Base-by-base conservation (phyloP, 2,113 vertebrate species). In the Pomatorhinus ruficollis region DNA sequence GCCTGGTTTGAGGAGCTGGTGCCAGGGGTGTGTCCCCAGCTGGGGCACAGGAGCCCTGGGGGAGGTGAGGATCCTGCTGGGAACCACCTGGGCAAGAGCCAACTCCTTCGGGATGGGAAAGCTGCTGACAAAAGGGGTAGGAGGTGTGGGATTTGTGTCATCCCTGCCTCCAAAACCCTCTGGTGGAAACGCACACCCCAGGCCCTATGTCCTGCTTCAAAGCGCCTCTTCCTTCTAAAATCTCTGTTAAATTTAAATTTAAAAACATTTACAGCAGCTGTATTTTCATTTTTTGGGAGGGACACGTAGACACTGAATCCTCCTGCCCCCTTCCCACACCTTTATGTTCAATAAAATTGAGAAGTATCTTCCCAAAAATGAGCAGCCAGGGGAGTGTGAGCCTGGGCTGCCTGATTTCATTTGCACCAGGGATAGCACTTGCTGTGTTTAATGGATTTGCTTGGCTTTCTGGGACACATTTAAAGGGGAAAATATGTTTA, bases 401-500 rank as follows among this genome's bases (percentile, higher is more conserved):
- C 42, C 40, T 44, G 78, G 45, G 57, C 65, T 83, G 49, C 71
- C 45, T 35, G 50, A 9, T 83, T 70, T 68, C 39, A 7, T 71
- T 50, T 53, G 68, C 30, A 39, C 27, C 16, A 49, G 45, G 60
- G 68, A 17, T 19, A 47, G 44, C 53, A 39, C 15, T 40, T 3
- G 0, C 49, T 4, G 9, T 8, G 47, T 44, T 87, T 66, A 63
- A 90, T 82, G 68, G 59, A 60, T 96, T 93, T 70, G 20, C 68
- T 86, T 74, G 59, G 82, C 59, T 90, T 94, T 78, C 87, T 63
- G 66, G 31, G 82, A 77, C 44, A 52, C 1, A 2, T 63, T 45
- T 30, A 72, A 87, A 60, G 39, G 71, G 42, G 25, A 80, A 96
- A 95, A 83, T 83, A 87, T 74, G 60, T 65, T 91, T 89, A 87